Base-by-base conservation (phyloP, 2,888 invertebrate species). In the Gordius sp. region DNA sequence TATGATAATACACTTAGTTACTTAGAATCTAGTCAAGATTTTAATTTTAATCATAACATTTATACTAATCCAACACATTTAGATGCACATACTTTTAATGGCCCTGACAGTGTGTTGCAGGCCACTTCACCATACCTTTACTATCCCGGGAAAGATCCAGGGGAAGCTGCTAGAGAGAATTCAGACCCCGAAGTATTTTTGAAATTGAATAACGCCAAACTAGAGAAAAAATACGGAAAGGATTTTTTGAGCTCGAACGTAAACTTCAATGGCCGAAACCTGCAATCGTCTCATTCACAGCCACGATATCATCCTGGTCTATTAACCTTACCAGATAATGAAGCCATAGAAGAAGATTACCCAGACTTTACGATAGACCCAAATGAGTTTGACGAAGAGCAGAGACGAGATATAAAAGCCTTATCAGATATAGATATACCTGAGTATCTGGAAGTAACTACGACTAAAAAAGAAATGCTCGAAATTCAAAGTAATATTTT, bases 401-500 rank as follows among this genome's bases (percentile, higher is more conserved):
- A 47, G 20, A 18, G 8, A 20, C 8, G 47, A 47, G 47, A 47
- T 4, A 20, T 47, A 4, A 13, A 47, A 20, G 47, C 47, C 20
- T 23, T 47, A n/a, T 47, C 47, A n/a, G 20, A 20, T 4, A 4
- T 20, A 4, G 20, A n/a, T n/a, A 13, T 4, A 20, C 47, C 47
- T 4, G n/a, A 13, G 4, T 47, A 47, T 20, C 47, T 23, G 20
- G 47, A 47, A 20, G 47, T 47, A 4, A 47, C 47, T 8, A 47
- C 47, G 16, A 8, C 20, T 13, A 47, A 47, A 47, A 47, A 47
- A 20, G 47, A 47, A 20, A 18, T 47, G 8, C 20, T 47, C 20
- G 47, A 47, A 20, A 47, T 47, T 47, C 47, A 47, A 47, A 47
- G 47, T 47, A n/a, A 33, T 47, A 4, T 47, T n/a, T n/a, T 47